Conservation (phyloP, 2,888 invertebrate species). For the Danaus chrysippus region DNA sequence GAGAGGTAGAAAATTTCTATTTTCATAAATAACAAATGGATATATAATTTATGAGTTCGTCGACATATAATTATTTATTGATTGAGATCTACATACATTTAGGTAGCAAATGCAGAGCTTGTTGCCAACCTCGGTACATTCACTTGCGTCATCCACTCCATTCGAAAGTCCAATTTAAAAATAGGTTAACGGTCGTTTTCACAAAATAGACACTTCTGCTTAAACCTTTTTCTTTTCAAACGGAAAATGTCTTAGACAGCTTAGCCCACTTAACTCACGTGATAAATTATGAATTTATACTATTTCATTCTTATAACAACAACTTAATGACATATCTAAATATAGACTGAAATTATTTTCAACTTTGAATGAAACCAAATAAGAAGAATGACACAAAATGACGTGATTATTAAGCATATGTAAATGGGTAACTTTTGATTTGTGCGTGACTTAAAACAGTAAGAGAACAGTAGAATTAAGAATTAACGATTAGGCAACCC, state of each 20-base stretch:
- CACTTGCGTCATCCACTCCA: constrained; percentile 58
- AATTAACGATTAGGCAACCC: constrained; percentile 59
- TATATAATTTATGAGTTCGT: constrained; percentile 7
- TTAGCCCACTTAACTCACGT: constrained; percentile 16
- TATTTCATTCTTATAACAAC: not conserved
- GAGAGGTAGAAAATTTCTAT: not conserved
- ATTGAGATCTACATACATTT: constrained; percentile 21
- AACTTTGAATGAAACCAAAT: not conserved
- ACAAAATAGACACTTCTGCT: constrained; percentile 51
- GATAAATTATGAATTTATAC: not conserved
- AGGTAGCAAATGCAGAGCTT: constrained; percentile 32
- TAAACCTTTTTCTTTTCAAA: constrained; percentile 42
- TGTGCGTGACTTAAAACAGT: constrained; percentile 54
- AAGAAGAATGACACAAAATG: not conserved
- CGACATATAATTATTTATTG: constrained; percentile 20
- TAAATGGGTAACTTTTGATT: constrained; percentile 38
- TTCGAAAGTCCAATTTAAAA: constrained; percentile 68
- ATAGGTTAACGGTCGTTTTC: constrained; percentile 67
- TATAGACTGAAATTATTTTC: not conserved
- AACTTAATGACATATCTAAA: no score
- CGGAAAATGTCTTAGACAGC: constrained; percentile 12
- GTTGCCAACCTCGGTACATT: constrained; percentile 55
- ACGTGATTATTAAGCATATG: constrained; percentile 12
- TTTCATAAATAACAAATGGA: constrained; percentile 3
- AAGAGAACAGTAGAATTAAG: constrained; percentile 57